phyloP scores from a whole-genome alignment of 2,888 invertebrate species.

The Aporophyla lueneburgensis region DNA sequence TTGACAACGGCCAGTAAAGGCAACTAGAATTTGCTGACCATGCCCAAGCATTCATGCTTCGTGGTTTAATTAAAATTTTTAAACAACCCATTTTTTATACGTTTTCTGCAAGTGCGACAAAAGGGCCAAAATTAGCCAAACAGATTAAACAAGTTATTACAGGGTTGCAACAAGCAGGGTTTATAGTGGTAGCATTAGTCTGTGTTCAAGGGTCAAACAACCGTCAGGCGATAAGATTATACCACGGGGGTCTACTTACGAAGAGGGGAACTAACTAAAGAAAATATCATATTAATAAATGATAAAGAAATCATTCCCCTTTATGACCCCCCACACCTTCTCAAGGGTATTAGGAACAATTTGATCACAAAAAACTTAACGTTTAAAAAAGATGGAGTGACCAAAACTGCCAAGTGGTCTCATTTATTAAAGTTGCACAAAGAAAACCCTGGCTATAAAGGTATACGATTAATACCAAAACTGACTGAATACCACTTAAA shows the following conservation, averaged over 20 bases:
- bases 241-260: conserved; percentile 9
- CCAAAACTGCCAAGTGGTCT: neutral
- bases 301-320: conserved; percentile 7
- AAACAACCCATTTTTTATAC: neutral
- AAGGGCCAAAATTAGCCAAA: conserved; percentile 10
- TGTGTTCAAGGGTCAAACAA: conserved; percentile 10
- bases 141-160: conserved; percentile 2
- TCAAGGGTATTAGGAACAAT: neutral
- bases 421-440: neutral
- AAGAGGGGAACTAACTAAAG: neutral
- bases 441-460: conserved; percentile 10
- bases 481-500: too few species aligned
- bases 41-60: conserved; percentile 3
- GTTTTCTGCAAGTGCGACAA: neutral
- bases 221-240: conserved; percentile 8
- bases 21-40: conserved; percentile 11
- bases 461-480: neutral
- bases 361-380: neutral
- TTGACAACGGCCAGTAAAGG: conserved; percentile 6
- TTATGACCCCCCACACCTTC: conserved; percentile 6
- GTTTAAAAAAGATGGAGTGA: neutral
- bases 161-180: conserved; percentile 12
- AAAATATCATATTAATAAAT: neutral
- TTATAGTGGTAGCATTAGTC: conserved; percentile 6
- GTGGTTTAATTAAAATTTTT: neutral